A percentile compares a stretch with the other conserved stretches of the same genome.
Evolutionary conservation across 2,113 vertebrate species (phyloP).

Genomic region (Paralichthys olivaceus): DNA sequence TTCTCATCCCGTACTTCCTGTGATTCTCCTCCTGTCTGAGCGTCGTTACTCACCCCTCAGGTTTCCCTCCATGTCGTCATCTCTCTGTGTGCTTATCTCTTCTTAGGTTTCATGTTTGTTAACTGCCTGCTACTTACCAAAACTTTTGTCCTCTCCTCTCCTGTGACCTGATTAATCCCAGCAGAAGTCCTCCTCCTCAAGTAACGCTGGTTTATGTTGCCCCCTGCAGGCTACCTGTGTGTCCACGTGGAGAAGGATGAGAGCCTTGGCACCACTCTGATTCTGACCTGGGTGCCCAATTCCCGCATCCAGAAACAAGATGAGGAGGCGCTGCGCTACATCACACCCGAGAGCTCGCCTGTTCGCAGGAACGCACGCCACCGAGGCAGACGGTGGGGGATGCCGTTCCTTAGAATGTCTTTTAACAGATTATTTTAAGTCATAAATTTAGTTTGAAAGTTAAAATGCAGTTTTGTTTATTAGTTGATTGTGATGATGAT

Average conservation of each 20-base stretch:
- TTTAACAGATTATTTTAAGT: not conserved
- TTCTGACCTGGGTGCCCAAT: constrained; percentile 98
- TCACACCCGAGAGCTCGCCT: constrained; percentile 95
- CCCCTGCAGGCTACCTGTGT: constrained; percentile 90
- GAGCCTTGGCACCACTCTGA: constrained; percentile 90
- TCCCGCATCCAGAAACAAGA: constrained; percentile 95
- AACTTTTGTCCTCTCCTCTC: not conserved
- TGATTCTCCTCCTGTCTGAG: not conserved
- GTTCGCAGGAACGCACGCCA: constrained; percentile 88
- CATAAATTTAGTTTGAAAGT: not conserved
- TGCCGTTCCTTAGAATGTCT: not conserved
- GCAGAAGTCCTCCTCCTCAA: too few relatives aligned
- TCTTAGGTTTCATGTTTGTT: constrained; percentile 26
- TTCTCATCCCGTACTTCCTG: not conserved
- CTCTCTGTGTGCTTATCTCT: constrained; percentile 1
- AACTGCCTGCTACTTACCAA: not conserved
- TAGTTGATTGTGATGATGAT: not conserved
- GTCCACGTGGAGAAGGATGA: constrained; percentile 97
- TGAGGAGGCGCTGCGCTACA: constrained; percentile 93
- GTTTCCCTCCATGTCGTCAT: constrained; percentile 7
- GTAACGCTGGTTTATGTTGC: not conserved
- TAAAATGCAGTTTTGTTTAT: not conserved
- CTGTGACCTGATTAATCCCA: not conserved
- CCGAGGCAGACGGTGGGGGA: constrained; percentile 71
- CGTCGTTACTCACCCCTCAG: not conserved